These are phyloP conservation scores for Halcyon leucocephala DNA, from an alignment of 2,797 vertebrate genomes.

Conservation along the genomic window DNA sequence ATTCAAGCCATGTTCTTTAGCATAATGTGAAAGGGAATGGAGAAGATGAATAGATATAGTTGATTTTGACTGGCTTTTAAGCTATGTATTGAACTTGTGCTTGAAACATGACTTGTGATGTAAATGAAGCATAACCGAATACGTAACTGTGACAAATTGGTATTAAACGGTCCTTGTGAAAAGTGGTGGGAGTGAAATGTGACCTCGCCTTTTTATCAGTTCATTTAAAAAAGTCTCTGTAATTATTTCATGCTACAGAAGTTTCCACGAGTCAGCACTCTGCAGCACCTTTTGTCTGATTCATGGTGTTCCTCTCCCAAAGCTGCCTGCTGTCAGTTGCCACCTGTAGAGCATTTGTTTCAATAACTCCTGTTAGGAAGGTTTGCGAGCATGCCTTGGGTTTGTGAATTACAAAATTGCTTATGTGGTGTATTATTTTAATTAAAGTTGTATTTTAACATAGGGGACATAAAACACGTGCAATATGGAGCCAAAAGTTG, in stretches of 20 bases:
- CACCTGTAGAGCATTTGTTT: background rate
- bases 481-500: background rate
- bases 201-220: slow-evolving; percentile 15
- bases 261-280: background rate
- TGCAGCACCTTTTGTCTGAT: background rate
- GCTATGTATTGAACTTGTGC: slow-evolving; percentile 9
- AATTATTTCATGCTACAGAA: background rate
- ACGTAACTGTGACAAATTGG: slow-evolving; percentile 21
- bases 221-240: background rate
- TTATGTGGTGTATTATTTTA: background rate
- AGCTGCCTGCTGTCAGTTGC: background rate
- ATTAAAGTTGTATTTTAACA: background rate
- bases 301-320: background rate
- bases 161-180: background rate
- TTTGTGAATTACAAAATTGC: background rate
- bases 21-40: background rate
- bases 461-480: background rate
- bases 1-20: background rate
- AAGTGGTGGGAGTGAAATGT: slow-evolving; percentile 24
- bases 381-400: background rate
- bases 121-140: slow-evolving; percentile 24
- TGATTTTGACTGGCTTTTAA: slow-evolving; percentile 22
- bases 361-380: background rate
- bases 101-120: slow-evolving; percentile 24
- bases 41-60: background rate